phyloP scores from a whole-genome alignment of 2,888 invertebrate species.

The Charanyca ferruginea region DNA sequence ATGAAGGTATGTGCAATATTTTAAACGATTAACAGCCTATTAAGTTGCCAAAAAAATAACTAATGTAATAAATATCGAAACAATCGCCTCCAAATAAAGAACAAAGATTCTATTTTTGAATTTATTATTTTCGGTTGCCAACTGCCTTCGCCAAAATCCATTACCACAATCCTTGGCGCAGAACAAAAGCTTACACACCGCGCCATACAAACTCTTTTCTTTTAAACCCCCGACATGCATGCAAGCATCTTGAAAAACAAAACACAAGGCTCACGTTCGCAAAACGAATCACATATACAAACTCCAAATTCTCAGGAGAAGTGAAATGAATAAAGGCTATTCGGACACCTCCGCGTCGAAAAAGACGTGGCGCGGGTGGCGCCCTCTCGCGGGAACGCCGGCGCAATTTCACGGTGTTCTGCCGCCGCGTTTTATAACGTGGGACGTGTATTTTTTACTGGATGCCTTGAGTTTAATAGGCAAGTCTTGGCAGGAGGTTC shows the following conservation, averaged over 20 bases:
- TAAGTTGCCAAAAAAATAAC: not conserved
- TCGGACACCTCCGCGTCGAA: constrained; percentile 64
- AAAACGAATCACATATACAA: constrained; percentile 62
- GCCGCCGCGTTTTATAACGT: constrained; percentile 64
- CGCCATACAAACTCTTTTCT: constrained; percentile 22
- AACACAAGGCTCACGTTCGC: constrained; percentile 49
- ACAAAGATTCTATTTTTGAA: not conserved
- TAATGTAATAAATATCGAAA: not conserved
- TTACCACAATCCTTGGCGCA: constrained; percentile 30
- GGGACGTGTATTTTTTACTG: constrained; percentile 53
- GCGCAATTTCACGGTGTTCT: constrained; percentile 74
- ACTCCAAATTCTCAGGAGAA: constrained; percentile 57
- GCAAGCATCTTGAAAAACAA: constrained; percentile 29
- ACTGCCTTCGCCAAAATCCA: constrained; percentile 39
- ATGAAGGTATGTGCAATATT: no score
- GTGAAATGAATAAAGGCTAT: constrained; percentile 70
- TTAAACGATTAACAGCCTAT: no score
- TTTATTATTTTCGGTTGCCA: not conserved
- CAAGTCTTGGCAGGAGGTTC: constrained; percentile 48
- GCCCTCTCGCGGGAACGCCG: constrained; percentile 56
- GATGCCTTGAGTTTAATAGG: constrained; percentile 61
- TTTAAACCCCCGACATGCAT: constrained; percentile 17
- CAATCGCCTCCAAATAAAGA: not conserved
- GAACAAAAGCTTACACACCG: constrained; percentile 11
- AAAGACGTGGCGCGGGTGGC: constrained; percentile 63